Evolutionary conservation across 2,797 vertebrate species (phyloP).

Genomic region (Eulemur mongoz): DNA sequence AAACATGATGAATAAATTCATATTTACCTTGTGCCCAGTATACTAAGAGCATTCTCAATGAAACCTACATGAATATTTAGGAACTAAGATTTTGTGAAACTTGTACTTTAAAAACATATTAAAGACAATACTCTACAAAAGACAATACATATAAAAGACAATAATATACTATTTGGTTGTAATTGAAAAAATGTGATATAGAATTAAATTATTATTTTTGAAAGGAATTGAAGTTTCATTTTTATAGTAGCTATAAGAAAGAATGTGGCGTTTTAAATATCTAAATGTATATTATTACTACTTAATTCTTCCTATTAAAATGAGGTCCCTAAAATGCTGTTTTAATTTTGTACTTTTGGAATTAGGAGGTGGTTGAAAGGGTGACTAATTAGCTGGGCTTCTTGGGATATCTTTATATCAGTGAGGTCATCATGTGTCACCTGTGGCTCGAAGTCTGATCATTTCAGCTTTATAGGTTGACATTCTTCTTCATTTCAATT

Average conservation of each 20-base stretch:
- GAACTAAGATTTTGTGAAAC: slow-evolving; percentile 49
- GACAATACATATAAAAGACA: not conserved
- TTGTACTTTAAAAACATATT: slow-evolving; percentile 22
- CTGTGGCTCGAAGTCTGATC: not conserved
- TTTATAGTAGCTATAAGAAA: not conserved
- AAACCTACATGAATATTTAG: slow-evolving; percentile 14
- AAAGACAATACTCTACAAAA: not conserved
- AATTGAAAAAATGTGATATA: not conserved
- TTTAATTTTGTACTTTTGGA: slow-evolving; percentile 13
- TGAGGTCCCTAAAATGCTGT: not conserved
- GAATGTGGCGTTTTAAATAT: slow-evolving; percentile 28
- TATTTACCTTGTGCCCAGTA: slow-evolving; percentile 64
- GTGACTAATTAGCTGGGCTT: not conserved
- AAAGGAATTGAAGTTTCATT: slow-evolving; percentile 46
- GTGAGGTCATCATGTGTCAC: not conserved
- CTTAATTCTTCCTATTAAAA: slow-evolving; percentile 35
- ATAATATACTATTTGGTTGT: not conserved
- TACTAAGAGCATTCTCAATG: slow-evolving; percentile 43
- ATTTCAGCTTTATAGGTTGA: not conserved
- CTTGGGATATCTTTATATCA: not conserved
- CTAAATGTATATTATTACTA: not conserved
- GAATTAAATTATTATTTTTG: slow-evolving; percentile 10
- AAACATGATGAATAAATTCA: slow-evolving; percentile 65
- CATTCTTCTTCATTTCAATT: not conserved
- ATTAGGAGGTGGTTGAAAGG: not conserved